Base-by-base conservation (phyloP, 2,888 invertebrate species). In the Xestobium rufovillosum region DNA sequence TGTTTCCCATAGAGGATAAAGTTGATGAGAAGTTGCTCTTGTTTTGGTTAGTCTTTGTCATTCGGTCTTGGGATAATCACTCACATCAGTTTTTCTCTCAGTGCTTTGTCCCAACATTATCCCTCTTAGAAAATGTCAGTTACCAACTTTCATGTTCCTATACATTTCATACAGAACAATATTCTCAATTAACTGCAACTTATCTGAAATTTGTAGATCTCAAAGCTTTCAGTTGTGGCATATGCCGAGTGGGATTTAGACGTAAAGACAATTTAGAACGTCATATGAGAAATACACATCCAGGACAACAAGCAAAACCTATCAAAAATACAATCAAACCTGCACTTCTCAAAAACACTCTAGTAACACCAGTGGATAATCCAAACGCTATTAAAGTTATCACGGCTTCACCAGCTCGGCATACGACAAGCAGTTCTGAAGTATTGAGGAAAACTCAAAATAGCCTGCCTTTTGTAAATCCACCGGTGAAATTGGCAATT, bases 261-360 rank as follows among this genome's bases (percentile, higher is more conserved):
- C 69, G 88, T 40, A 83, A 81, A 57, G 88, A 88, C 59, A 88
- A 87, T 57, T 69, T 87, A 41, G 74, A 76, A 41, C 72, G 87
- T 0, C 87, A 87, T 59, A 70, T 84, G 38, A 75, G 79, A 36
- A 83, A 85, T 60, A 79, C 83, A 36, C 87, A 88, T 60, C 76
- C 78, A 1, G 75, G 61, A 42, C 59, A 57, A 47, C 55, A 60
- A 42, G 55, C 53, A 14, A 53, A 55, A 32, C 47, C 55, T 35
- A 55, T 60, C 26, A 52, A 53, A 37, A 57, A 53, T 31, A 48
- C 41, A 26, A 32, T 51, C 10, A 51, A 51, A 42, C 41, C 26
- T 13, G 19, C 43, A 39, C 42, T 41, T 38, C n/a, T 26, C 1
- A 30, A 36, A 32, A 13, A 16, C 35, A 26, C 41, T 39, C 36